A percentile compares a stretch with the other conserved stretches of the same genome.
Evolutionary conservation across 2,888 invertebrate genomes (phyloP).

Genomic region (Scaptomyza tumidula): DNA sequence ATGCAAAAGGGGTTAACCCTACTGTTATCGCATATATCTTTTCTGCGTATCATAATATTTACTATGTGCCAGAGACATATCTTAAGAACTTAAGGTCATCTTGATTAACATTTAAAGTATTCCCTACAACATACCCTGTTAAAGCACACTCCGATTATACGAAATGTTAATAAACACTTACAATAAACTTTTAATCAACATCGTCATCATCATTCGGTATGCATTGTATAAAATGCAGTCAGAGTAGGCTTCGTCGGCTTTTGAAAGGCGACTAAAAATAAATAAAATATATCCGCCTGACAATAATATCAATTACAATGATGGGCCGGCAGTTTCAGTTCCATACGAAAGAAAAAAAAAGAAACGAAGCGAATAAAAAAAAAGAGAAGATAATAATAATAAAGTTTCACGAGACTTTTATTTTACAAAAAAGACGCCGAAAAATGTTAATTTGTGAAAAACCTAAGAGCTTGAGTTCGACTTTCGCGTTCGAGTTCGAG

Average conservation of each 20-base stretch:
- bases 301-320: constrained; percentile 75
- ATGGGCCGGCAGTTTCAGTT: constrained; percentile 34
- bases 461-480: constrained; percentile 25
- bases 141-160: neutral
- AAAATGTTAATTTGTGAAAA: constrained; percentile 52
- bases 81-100: neutral
- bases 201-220: constrained; percentile 33
- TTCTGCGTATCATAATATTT: neutral
- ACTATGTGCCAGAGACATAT: neutral
- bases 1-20: neutral
- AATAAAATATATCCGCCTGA: constrained; percentile 57
- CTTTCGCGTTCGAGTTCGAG: constrained; percentile 12
- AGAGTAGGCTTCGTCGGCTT: constrained; percentile 14
- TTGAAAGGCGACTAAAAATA: constrained; percentile 70
- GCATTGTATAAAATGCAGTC: constrained; percentile 36
- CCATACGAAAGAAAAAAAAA: constrained; percentile 34
- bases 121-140: neutral
- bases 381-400: constrained; percentile 29
- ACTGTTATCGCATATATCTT: neutral
- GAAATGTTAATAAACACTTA: constrained; percentile 9
- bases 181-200: constrained; percentile 45
- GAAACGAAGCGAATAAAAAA: constrained; percentile 7
- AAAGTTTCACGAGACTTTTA: constrained; percentile 73
- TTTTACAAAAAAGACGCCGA: constrained; percentile 64
- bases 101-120: neutral